Evolutionary conservation across 2,113 vertebrate species (phyloP), one percentile per base, ranked within the genome.

Genomic region (Nesoenas mayeri): DNA sequence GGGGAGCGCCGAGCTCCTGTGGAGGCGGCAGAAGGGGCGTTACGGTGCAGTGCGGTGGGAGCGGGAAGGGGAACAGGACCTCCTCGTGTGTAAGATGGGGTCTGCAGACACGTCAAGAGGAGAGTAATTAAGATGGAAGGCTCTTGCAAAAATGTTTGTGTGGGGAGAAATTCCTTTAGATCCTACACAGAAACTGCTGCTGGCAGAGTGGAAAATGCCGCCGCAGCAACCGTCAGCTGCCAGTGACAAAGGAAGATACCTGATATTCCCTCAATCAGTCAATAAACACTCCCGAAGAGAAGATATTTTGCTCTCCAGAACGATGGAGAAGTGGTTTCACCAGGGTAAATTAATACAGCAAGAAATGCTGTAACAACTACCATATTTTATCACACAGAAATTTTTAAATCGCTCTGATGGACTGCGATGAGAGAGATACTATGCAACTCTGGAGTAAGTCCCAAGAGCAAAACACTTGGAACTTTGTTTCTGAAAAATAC

Each of bases 401-500:
- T 34, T 14, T 70, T 15, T 92, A 32, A 20, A 1, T 91, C 81
- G 88, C 62, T 81, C 60, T 73, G n/a, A 78, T n/a, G 20, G n/a
- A 29, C 51, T 88, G 10, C 80, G 34, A 19, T 9, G 20, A 42
- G 25, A 32, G 14, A 80, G 56, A 60, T 88, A 73, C 58, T 83
- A 71, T 12, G 17, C 3, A 74, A 70, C 50, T 62, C 60, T 56
- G 13, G 51, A 84, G 16, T 83, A 81, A 83, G 32, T 91, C 65
- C 48, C 69, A 51, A 78, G 64, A 62, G 72, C 48, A 81, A 86
- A 91, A 84, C 24, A 71, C 48, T 40, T 89, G 32, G 36, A 91
- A 78, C 44, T 91, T 71, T 60, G 53, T 95, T 91, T 67, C 80
- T 81, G 60, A 93, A 66, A 93, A 58, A 31, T 40, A 48, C 1